phyloP scores from a whole-genome alignment of 1,140 invertebrate species.

The Agraylea sexmaculata region DNA sequence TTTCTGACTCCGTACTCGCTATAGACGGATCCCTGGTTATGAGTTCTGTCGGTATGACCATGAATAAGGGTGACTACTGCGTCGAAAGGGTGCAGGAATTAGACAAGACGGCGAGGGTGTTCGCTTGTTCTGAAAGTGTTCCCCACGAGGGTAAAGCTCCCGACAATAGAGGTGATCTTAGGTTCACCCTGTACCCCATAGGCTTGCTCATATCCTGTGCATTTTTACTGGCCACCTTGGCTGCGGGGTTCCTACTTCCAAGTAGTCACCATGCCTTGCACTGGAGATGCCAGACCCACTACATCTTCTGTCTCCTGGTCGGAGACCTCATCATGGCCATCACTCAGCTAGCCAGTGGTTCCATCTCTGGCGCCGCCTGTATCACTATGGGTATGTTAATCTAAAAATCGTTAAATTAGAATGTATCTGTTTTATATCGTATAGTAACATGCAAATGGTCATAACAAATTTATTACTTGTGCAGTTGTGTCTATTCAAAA shows the following conservation, averaged over 20 bases:
- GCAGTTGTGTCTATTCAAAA: too few relatives aligned
- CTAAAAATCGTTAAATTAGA: not conserved
- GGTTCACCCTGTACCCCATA: slow-evolving; percentile 58
- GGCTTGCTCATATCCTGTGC: slow-evolving; percentile 62
- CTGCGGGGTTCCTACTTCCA: slow-evolving; percentile 60
- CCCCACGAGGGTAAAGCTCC: slow-evolving; percentile 28
- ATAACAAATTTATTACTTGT: too few relatives aligned
- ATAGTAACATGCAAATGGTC: too few relatives aligned
- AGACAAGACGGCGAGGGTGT: slow-evolving; percentile 42
- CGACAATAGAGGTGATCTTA: slow-evolving; percentile 35
- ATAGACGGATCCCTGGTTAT: slow-evolving; percentile 37
- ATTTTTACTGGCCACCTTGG: slow-evolving; percentile 64
- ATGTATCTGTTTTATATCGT: not conserved
- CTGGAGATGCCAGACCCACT: slow-evolving; percentile 74
- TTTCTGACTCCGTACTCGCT: slow-evolving; percentile 34
- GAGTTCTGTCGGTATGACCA: slow-evolving; percentile 25
- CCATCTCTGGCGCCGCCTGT: slow-evolving; percentile 45
- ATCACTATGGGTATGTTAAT: slow-evolving; percentile 50
- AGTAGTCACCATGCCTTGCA: slow-evolving; percentile 71
- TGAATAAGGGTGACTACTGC: slow-evolving; percentile 45
- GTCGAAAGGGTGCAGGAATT: slow-evolving; percentile 44
- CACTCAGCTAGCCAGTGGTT: slow-evolving; percentile 50
- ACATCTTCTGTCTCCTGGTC: slow-evolving; percentile 65
- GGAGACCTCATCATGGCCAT: slow-evolving; percentile 64
- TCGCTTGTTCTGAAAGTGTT: slow-evolving; percentile 48